Evolutionary conservation across 2,113 vertebrate genomes (phyloP), one percentile per base, ranked within the genome.

Genomic region (Pseudopipra pipra): DNA sequence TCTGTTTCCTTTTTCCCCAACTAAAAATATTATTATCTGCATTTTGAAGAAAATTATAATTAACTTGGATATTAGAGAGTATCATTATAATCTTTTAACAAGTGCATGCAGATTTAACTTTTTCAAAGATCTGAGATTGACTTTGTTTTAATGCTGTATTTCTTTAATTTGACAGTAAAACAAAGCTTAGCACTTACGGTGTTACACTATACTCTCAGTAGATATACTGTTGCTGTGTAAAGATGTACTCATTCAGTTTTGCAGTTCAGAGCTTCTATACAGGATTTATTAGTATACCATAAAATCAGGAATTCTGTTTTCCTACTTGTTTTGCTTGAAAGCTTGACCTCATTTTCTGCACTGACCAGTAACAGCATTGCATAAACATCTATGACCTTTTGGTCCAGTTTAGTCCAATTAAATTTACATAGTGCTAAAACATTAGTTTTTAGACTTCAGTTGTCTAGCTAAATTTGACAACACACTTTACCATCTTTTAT

Each of bases 311-410:
- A 72, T 63, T 75, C 47, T 89, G 30, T 55, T 89, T 87, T 67
- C 8, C 11, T 59, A 5, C 24, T 84, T 89, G 22, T 87, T 96
- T 88, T 87, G 28, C 10, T 85, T 82, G 74, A 92, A 80, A 78
- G 22, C 5, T 67, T 71, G 33, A 88, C 59, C 86, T 75, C 27
- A n/a, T 90, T 81, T 92, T 81, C 56, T 82, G 24, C 47, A 47
- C 20, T 47, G 44, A 54, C 20, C 11, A 41, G 65, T 10, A 89
- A 63, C 9, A 85, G 30, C 24, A 31, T 59, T 85, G 35, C 56
- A 61, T 76, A 82, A 79, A 68, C 41, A 66, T 52, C 63, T 73
- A 14, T 70, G 85, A 91, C 58, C 24, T 28, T 76, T 56, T 79
- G 37, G 62, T 76, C 25, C 44, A 37, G 17, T 75, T 72, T 68